These are phyloP conservation scores for Metalampra italica DNA, from an alignment of 2,888 invertebrate genomes.

Conservation along the genomic window DNA sequence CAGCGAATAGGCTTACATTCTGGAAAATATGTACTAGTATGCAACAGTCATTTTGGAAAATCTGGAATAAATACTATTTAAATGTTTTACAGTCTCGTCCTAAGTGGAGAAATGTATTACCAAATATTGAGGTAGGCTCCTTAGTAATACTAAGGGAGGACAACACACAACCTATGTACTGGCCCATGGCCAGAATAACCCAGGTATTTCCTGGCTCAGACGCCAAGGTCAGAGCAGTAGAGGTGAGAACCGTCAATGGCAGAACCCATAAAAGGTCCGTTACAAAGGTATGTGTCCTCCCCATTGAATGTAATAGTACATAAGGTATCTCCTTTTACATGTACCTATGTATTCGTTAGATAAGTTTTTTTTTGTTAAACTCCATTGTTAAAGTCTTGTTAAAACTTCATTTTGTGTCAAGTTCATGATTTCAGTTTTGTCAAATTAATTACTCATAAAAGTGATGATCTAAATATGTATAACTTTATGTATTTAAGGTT, in stretches of 20 bases:
- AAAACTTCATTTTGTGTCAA: too few species aligned
- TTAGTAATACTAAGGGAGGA: not conserved
- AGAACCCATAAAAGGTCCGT: not conserved
- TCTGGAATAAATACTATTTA: conserved; percentile 1
- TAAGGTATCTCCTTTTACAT: too few species aligned
- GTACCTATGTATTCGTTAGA: too few species aligned
- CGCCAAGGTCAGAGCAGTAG: not conserved
- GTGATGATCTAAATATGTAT: too few species aligned
- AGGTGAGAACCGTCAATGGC: not conserved
- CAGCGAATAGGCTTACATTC: conserved; percentile 2
- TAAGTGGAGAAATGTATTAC: not conserved
- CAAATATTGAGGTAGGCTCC: not conserved
- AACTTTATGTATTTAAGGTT: too few species aligned
- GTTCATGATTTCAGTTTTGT: too few species aligned
- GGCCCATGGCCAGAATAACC: not conserved
- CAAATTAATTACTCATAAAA: too few species aligned
- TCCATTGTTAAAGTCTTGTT: too few species aligned
- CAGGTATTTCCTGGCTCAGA: not conserved
- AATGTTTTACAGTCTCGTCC: not conserved
- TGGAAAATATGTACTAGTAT: not conserved
- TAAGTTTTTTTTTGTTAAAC: too few species aligned
- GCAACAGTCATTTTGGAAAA: not conserved
- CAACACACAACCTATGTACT: not conserved
- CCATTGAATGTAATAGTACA: not conserved
- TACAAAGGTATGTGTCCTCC: not conserved